These are phyloP conservation scores for Hypocryptadius cinnamomeus DNA, from an alignment of 2,113 vertebrate genomes.

Conservation along the genomic window DNA sequence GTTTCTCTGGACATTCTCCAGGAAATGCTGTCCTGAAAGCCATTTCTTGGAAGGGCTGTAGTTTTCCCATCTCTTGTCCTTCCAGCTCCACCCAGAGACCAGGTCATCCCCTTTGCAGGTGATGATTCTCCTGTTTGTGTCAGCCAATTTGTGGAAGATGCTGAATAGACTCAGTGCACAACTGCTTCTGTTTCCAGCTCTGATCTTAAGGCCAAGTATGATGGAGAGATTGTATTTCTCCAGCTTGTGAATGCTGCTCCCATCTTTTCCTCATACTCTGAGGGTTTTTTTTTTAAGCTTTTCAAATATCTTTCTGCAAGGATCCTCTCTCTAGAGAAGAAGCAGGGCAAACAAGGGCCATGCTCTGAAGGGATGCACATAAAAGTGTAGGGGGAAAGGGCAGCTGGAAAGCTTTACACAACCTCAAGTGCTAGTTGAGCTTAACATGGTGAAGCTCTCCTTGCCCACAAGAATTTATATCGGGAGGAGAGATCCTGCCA, in stretches of 20 bases:
- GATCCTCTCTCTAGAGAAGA: not conserved
- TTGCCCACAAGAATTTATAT: slow-evolving; percentile 31
- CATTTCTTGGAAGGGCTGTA: not conserved
- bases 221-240: not conserved
- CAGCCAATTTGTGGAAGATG: not conserved
- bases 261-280: not conserved
- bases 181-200: not conserved
- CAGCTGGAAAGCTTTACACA: not conserved
- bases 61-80: not conserved
- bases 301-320: not conserved
- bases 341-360: not conserved
- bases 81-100: not conserved
- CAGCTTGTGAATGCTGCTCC: not conserved
- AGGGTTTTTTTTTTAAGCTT: not conserved
- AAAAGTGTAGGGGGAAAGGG: not conserved
- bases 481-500: not conserved
- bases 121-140: not conserved
- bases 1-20: not conserved
- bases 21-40: not conserved
- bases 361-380: not conserved
- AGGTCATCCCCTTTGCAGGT: not conserved
- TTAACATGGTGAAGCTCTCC: not conserved
- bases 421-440: not conserved
- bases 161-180: not conserved
- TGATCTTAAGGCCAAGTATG: not conserved